phyloP scores from a whole-genome alignment of 2,113 vertebrate species.

The Xenopus borealis region DNA sequence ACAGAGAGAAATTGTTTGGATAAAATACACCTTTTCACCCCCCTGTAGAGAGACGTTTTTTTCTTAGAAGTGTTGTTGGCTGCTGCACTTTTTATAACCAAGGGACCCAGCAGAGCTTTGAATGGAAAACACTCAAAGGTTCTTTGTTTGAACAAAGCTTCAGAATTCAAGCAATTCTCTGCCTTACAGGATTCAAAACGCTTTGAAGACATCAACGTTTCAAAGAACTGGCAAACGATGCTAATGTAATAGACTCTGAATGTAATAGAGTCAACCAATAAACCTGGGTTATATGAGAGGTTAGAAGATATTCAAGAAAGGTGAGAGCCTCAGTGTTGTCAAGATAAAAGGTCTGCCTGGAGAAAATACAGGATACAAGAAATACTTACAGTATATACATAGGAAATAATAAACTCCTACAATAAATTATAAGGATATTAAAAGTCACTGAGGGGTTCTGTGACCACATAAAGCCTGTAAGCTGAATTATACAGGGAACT shows the following conservation, averaged over 20 bases:
- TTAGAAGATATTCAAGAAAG: slow-evolving; percentile 88
- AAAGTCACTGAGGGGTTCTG: too few species aligned
- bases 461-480: too few species aligned
- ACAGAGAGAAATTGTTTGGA: not conserved
- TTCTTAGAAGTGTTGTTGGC: not conserved
- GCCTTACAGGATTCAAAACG: slow-evolving; percentile 79
- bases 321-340: slow-evolving; percentile 53
- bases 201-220: slow-evolving; percentile 89
- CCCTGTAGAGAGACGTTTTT: not conserved
- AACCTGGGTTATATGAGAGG: slow-evolving; percentile 75
- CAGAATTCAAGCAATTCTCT: not conserved
- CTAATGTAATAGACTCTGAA: slow-evolving; percentile 83
- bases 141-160: not conserved
- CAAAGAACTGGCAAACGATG: slow-evolving; percentile 74
- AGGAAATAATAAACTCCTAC: too few species aligned
- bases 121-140: not conserved
- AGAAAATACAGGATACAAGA: too few species aligned
- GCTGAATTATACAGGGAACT: too few species aligned
- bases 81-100: not conserved
- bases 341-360: too few species aligned
- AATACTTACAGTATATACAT: too few species aligned
- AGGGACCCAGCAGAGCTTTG: not conserved
- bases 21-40: not conserved
- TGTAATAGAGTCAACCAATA: slow-evolving; percentile 85
- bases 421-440: too few species aligned